These are phyloP conservation scores for Polypterus senegalus DNA, from an alignment of 2,113 vertebrate genomes.

Conservation along the genomic window DNA sequence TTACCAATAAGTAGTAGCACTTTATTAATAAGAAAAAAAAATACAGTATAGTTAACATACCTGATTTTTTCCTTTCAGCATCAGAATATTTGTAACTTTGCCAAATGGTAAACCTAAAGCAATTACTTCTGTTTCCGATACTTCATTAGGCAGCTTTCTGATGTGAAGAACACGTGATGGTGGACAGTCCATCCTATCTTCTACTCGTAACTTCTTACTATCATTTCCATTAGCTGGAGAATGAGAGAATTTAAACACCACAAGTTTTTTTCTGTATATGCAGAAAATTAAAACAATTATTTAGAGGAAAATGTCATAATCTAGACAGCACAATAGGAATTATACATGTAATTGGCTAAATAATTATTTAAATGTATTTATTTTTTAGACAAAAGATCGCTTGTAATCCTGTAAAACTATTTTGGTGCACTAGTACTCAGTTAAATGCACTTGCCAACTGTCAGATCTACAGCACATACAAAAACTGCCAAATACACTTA, in stretches of 20 bases:
- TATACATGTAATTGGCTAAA: too few species aligned
- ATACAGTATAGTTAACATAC: slow-evolving; percentile 35
- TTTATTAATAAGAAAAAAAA: slow-evolving; percentile 1
- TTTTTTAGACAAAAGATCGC: too few species aligned
- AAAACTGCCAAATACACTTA: slow-evolving; percentile 49
- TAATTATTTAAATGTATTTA: too few species aligned
- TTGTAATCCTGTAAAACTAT: too few species aligned
- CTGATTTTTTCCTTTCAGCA: slow-evolving; percentile 96
- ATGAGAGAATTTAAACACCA: too few species aligned
- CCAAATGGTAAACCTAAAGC: slow-evolving; percentile 91
- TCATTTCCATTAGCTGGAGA: slow-evolving; percentile 87
- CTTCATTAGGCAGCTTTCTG: slow-evolving; percentile 87
- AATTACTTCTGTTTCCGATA: slow-evolving; percentile 90
- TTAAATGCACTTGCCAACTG: too few species aligned
- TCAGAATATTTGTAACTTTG: slow-evolving; percentile 96
- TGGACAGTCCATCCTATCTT: slow-evolving; percentile 77
- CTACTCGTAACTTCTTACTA: slow-evolving; percentile 88
- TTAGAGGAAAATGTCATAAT: too few species aligned
- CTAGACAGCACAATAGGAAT: too few species aligned
- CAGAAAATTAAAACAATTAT: too few species aligned
- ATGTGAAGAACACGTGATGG: slow-evolving; percentile 95
- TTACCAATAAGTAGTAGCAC: slow-evolving; percentile 7
- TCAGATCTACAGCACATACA: too few species aligned
- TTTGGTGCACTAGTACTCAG: too few species aligned
- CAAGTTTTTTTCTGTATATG: too few species aligned